A percentile compares a stretch with the other conserved stretches of the same genome.
phyloP scores from a whole-genome alignment of 1,140 invertebrate species.

The Druon quercuslanigerum region DNA sequence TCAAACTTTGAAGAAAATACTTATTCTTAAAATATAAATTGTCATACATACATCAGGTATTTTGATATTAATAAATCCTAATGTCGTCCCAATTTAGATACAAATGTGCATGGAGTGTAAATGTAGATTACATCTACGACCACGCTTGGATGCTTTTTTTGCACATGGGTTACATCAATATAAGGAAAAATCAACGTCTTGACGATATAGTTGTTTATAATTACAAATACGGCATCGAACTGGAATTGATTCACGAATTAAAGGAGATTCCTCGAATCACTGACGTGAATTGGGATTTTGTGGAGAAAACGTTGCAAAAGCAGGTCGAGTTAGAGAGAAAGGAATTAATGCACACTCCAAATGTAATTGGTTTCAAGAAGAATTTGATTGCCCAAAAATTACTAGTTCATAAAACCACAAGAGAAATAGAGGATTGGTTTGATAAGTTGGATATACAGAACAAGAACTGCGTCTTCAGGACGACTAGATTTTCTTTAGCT shows the following conservation, averaged over 20 bases:
- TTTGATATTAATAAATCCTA: too few relatives aligned
- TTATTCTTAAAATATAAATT: too few relatives aligned
- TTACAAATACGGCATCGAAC: slow-evolving; percentile 65
- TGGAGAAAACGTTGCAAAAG: slow-evolving; percentile 41
- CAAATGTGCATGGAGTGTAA: slow-evolving; percentile 61
- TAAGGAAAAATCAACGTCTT: slow-evolving; percentile 53
- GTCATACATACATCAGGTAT: too few relatives aligned
- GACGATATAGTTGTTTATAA: slow-evolving; percentile 68
- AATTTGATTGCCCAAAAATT: slow-evolving; percentile 16
- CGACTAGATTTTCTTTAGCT: slow-evolving; percentile 56
- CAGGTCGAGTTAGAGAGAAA: slow-evolving; percentile 44
- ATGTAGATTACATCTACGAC: slow-evolving; percentile 69
- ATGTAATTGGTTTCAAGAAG: slow-evolving; percentile 53
- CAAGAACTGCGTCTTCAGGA: slow-evolving; percentile 62
- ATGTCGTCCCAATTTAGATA: slow-evolving; percentile 50
- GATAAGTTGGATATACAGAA: slow-evolving; percentile 49
- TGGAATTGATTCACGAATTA: slow-evolving; percentile 58
- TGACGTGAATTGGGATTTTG: slow-evolving; percentile 36
- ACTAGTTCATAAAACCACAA: slow-evolving; percentile 43
- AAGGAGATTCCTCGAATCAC: slow-evolving; percentile 40
- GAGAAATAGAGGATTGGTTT: slow-evolving; percentile 59
- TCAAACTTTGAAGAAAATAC: too few relatives aligned
- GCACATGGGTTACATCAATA: slow-evolving; percentile 62
- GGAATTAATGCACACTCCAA: slow-evolving; percentile 54
- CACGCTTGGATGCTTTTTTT: slow-evolving; percentile 65